Base-by-base conservation (phyloP, 2,888 invertebrate genomes). In the Cryptus armator region DNA sequence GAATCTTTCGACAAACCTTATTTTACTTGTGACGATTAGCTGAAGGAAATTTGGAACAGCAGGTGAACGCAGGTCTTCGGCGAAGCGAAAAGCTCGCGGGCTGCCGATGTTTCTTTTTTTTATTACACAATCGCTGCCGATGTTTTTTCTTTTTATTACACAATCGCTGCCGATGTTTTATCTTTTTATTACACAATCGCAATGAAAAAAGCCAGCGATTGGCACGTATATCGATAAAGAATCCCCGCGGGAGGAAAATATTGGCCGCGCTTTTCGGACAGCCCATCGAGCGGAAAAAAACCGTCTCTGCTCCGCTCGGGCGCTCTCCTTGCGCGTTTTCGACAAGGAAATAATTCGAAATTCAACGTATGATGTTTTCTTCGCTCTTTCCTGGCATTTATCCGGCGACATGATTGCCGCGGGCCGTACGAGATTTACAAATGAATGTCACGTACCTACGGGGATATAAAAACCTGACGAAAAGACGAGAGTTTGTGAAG, bases 341-440 rank as follows among this genome's bases (percentile, higher is more conserved):
- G 48, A 24, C 16, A 67, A 32, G 66, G 37, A 68, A 48, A 59
- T 64, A 62, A 82, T 59, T 12, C 59, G 59, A 59, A 29, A 59
- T 59, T 59, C 29, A 59, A 59, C 24, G 12, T 59, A 29, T 14
- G 84, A 80, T 1, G 81, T 82, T 81, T 53, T 71, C 51, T 19
- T 12, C 16, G 16, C 72, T 72, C 24, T 32, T 16, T 67, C 43
- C 43, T 5, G 43, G 64, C 59, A 75, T 81, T 74, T 78, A 83
- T 78, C 83, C 43, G 56, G 86, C 59, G 81, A 83, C 66, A 48
- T 37, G 68, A 71, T 79, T 79, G 78, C 62, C 74, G 74, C 32
- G 74, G 19, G 67, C 75, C 83, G 78, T 87, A 77, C 79, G 78
- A 81, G 71, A 87, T 78, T 86, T 72, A 86, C 77, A 83, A 85